Base-by-base conservation (phyloP, 2,113 vertebrate species). In the Malurus cyaneus region DNA sequence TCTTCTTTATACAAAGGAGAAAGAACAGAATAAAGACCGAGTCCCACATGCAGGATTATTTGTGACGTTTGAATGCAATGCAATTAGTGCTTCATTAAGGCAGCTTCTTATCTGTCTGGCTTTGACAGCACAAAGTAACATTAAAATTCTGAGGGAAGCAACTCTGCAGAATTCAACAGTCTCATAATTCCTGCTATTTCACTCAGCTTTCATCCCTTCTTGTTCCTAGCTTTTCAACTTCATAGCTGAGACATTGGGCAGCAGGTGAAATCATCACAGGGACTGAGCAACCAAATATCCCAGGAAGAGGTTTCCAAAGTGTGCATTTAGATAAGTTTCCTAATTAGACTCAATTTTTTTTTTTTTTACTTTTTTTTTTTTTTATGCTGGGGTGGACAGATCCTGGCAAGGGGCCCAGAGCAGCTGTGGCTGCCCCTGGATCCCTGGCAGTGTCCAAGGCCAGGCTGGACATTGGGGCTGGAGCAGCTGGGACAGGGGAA, bases 71-170 rank as follows among this genome's bases (percentile, higher is more conserved):
- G 93, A 96, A 95, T 95, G 93, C 77, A 93, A 84, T 72, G 93
- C 73, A 95, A 97, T 94, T 96, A 96, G 91, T 34, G 70, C 78
- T 96, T 97, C 93, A 94, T 94, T 96, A 96, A 93, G 95, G 72
- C 88, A 95, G 91, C 93, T 95, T 96, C 95, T 96, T 96, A 96
- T 94, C 94, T 94, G 89, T 73, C 77, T 92, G 89, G 70, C 77
- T 95, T 94, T 94, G 91, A 97, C 89, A 91, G 89, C 91, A 94
- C 80, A 70, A 96, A 94, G 86, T 92, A 71, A 88, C 86, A 93
- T 92, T 95, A 94, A 96, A 96, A 96, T 95, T 94, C 95, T 74
- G 49, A 92, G 59, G 46, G 92, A 95, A 89, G 60, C 71, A 92
- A 78, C 64, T 85, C 62, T 73, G 41, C 90, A 89, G 70, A 95